Base-by-base conservation (phyloP, 2,797 vertebrate species). In the Eptatretus atami region DNA sequence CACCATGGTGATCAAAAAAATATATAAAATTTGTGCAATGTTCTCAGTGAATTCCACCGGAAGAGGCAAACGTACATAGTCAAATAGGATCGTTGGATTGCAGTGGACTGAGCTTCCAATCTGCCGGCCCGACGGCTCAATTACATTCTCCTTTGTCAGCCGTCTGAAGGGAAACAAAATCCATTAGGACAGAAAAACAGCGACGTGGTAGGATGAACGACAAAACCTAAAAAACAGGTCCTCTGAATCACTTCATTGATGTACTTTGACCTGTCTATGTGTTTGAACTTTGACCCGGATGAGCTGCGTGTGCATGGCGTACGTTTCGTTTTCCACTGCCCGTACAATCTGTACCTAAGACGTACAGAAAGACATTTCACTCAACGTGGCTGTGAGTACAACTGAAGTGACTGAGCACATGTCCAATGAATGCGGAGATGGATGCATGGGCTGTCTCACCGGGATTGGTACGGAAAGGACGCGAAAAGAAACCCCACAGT, bases 251-350 rank as follows among this genome's bases (percentile, higher is more conserved):
- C 92, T 96, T 98, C 90, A 98, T n/a, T 98, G 15, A 98, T 94
- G 67, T 98, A 98, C 74, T 82, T 90, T 74, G 90, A 86, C 74
- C 86, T 70, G 73, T 98, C 92, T 71, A 96, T 82, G 54, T n/a
- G 90, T 92, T 70, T 96, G 88, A 73, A 90, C 90, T 79, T 96
- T 96, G 71, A 96, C 84, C 77, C 90, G 96, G 68, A 95, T 86
- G 69, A 98, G 73, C 67, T 94, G 76, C 0, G 87, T 84, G 69
- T 98, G 92, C 70, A 80, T 82, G 44, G 80, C 80, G 64, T 96
- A 98, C 0, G 86, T 96, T 75, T 95, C 90, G 12, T 95, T 96
- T 98, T 96, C 90, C 87, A 96, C 3, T 95, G 92, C 10, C 92
- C 92, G 66, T 95, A 98, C 25, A 98, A 77, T 66, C 86, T 86